Conservation (phyloP, 2,888 invertebrate genomes). For the Lacanobia oleracea region DNA sequence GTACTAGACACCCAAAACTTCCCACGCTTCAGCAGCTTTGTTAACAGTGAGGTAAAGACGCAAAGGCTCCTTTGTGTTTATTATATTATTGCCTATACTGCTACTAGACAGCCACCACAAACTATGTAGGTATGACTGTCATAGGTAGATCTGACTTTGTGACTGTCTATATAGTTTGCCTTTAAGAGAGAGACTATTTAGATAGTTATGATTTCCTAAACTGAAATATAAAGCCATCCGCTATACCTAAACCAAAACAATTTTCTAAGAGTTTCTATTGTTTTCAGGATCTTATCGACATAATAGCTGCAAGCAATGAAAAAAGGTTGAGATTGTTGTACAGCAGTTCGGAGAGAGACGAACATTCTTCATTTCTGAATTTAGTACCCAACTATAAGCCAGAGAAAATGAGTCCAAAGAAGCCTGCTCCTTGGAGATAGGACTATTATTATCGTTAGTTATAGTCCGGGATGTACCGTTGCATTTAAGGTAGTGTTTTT, state of each 20-base stretch:
- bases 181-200: neutral
- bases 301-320: constrained; percentile 74
- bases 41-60: neutral
- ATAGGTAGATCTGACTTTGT: too few relatives aligned
- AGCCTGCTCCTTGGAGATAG: constrained; percentile 72
- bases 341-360: constrained; percentile 67
- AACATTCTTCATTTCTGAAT: constrained; percentile 69
- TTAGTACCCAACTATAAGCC: constrained; percentile 31
- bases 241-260: neutral
- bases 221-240: neutral
- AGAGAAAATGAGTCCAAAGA: constrained; percentile 39
- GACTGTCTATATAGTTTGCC: neutral
- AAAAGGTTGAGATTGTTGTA: constrained; percentile 72
- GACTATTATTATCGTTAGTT: constrained; percentile 34
- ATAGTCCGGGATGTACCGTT: too few relatives aligned
- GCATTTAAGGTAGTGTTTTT: too few relatives aligned
- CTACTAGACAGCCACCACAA: too few relatives aligned
- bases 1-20: neutral
- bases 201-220: neutral
- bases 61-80: neutral
- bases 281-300: constrained; percentile 79
- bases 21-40: neutral
- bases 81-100: neutral
- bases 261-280: constrained; percentile 8
- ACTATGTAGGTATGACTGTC: neutral